These are phyloP conservation scores for Scartelaos histophorus DNA, from an alignment of 2,113 vertebrate genomes.

Conservation along the genomic window DNA sequence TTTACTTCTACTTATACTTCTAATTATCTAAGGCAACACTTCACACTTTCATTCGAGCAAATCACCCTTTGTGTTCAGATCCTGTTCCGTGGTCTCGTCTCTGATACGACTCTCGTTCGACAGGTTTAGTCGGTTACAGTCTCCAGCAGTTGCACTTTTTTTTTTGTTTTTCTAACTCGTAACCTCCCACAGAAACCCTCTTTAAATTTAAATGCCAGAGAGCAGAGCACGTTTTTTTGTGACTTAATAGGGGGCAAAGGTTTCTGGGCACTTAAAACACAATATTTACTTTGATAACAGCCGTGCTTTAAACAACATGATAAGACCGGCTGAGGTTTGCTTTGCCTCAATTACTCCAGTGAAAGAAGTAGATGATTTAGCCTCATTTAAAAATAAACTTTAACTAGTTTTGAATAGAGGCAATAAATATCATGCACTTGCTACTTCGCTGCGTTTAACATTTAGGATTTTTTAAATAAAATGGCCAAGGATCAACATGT, in stretches of 20 bases:
- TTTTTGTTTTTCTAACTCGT: conserved; percentile 31
- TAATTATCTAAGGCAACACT: too few relatives aligned
- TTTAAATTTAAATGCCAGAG: conserved; percentile 29
- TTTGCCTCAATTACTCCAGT: conserved; percentile 29
- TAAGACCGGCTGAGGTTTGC: conserved; percentile 3
- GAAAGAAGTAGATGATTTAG: conserved; percentile 25
- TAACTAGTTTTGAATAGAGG: neutral
- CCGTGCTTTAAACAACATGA: conserved; percentile 31
- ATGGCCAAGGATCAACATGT: conserved; percentile 37
- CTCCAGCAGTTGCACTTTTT: conserved; percentile 14
- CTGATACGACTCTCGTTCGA: conserved; percentile 48
- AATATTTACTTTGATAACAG: conserved; percentile 35
- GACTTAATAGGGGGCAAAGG: conserved; percentile 18
- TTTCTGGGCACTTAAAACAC: conserved; percentile 14
- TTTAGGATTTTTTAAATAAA: conserved; percentile 1
- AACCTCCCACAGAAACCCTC: conserved; percentile 24
- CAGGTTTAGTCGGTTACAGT: conserved; percentile 62
- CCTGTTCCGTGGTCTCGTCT: conserved; percentile 32
- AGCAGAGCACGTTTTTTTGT: conserved; percentile 5
- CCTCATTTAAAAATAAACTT: conserved; percentile 17
- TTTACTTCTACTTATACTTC: neutral
- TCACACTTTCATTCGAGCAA: neutral
- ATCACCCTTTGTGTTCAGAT: conserved; percentile 1
- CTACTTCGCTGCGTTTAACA: conserved; percentile 12
- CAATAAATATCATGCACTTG: conserved; percentile 7